Evolutionary conservation across 2,797 vertebrate genomes (phyloP), one percentile per base, ranked within the genome.

Genomic region (Hyperoplus lanceolatus): DNA sequence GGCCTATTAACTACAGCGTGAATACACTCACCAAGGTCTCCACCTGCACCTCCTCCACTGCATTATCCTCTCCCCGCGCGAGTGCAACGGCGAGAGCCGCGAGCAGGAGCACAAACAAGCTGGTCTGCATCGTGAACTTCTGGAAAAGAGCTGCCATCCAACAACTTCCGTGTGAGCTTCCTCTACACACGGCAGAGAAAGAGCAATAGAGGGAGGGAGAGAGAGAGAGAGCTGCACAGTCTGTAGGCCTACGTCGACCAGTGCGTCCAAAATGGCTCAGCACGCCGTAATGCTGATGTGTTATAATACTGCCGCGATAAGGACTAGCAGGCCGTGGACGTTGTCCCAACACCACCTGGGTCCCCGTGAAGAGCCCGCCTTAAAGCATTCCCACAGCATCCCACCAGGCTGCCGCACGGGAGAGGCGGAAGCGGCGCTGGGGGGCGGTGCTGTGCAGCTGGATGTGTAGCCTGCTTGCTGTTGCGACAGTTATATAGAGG

Each of bases 341-440:
- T 79, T 73, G 90, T 86, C 89, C 93, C 92, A 82, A 85, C 92
- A 95, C 94, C 94, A 95, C 94, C 94, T 94, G 94, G 91, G 79
- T 91, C 75, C 80, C 81, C 58, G 61, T 8, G 45, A 70, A 89
- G 85, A 92, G 90, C 86, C 94, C 93, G 93, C 94, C 94, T 94
- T 85, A 87, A 75, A 86, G 29, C 89, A 93, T 92, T 93, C 91
- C 93, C 79, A 88, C 90, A 86, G 90, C 93, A 93, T 94, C 94
- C 90, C 91, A 90, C 72, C 88, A 86, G 89, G 82, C 82, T 76
- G 78, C 83, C 51, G 87, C 51, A 79, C 79, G 55, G 29, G 69
- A 59, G 54, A 45, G 64, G 82, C 83, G 84, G 88, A 87, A 81
- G 79, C 67, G 43, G 41, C 89, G 81, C 78, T 49, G 48, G 89